Base-by-base conservation (phyloP, 23 tunicate species). In the Styela clava region DNA sequence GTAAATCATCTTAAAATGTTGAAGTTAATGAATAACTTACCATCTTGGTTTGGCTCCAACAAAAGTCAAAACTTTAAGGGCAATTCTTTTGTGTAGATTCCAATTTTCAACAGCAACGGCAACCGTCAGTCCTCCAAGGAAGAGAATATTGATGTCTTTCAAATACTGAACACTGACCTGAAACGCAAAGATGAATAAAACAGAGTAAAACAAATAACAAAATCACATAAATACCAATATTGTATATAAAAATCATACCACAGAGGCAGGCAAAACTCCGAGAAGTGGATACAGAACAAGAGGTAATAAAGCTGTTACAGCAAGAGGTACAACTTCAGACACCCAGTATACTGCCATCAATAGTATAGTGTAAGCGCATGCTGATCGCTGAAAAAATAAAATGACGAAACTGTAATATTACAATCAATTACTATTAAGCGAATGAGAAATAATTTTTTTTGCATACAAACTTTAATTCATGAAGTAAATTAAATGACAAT, bases 321-420 rank as follows among this genome's bases (percentile, higher is more conserved):
- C 99, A 21, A 95, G 81, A 19, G 99, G 99, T 21, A 90, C 83
- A 30, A 95, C 99, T 81, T 95, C 99, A 21, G 86, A 62, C 44
- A 86, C 86, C 99, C 99, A 95, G 69, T 95, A 95, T 7, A 95
- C 74, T 16, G 99, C 91, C 99, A 95, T 95, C 67, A 95, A 64
- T 44, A 93, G 65, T 27, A 93, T 93, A 21, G 93, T 83, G 84
- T 83, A 93, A 21, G 98, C 98, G 74, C 98, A 93, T 68, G 89
- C 87, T 61, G 90, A 61, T 63, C 80, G 86, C 98, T 93, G 72
- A 0, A 33, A 31, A 2, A 23, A 23, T 69, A 23, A 22, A 61
- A 27, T n/a, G 62, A 18, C n/a, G 23, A 74, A n/a, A n/a, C n/a
- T n/a, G n/a, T n/a, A 24, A 16, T 20, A 20, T 68, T 22, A 68